Base-by-base conservation (phyloP, 1,140 invertebrate species). In the Aethina tumida region DNA sequence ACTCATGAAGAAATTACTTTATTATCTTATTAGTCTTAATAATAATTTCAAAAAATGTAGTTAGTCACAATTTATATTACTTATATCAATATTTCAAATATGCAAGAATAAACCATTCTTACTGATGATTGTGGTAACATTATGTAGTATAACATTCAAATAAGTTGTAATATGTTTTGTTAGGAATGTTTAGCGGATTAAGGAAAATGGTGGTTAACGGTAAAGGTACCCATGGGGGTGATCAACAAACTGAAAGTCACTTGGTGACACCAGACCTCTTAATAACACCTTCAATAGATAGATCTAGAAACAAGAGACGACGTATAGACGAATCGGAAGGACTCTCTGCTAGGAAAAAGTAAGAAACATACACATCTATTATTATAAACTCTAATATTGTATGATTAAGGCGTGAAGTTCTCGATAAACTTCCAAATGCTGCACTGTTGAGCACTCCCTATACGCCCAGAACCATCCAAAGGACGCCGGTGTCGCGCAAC, bases 171-270 rank as follows among this genome's bases (percentile, higher is more conserved):
- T 38, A n/a, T n/a, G n/a, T 30, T 39, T 56, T 62, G 58, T 28
- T 39, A 83, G 80, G 81, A 62, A 75, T 86, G 67, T 69, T 86
- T 22, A 81, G 68, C 60, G 81, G 81, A n/a, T 58, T 84, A 6
- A 78, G 74, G 49, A 84, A 80, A 62, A 83, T 84, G 49, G 81
- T 86, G 10, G n/a, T n/a, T n/a, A n/a, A n/a, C n/a, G n/a, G n/a
- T n/a, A n/a, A n/a, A n/a, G 68, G 68, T 14, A 71, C 73, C 12
- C 73, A 66, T 44, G 3, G 60, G 55, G 12, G 62, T 52, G 45
- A 71, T 65, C 51, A 54, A 59, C 36, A 63, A 62, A 41, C 62
- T 59, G 38, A 57, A 64, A 14, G 52, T 50, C 32, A 41, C 25
- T 29, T 47, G 24, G 33, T 47, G 15, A 49, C 57, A n/a, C 49